These are phyloP conservation scores for Corydoras sp. DNA, from an alignment of 2,113 vertebrate genomes.

Conservation along the genomic window DNA sequence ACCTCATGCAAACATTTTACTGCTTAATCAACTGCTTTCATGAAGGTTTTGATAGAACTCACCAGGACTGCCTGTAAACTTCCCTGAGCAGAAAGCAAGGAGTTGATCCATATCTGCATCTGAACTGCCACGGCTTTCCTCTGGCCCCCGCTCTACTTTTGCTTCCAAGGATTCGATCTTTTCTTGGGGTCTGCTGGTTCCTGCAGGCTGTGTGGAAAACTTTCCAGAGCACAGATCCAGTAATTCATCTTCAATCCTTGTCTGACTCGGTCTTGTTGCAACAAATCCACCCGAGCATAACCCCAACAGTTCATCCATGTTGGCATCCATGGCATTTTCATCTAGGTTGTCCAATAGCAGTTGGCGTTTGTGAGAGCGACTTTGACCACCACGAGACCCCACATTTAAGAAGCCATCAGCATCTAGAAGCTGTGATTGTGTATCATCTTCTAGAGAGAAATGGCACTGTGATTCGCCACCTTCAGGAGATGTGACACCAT, in stretches of 20 bases:
- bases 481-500: conserved; percentile 80
- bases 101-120: conserved; percentile 76
- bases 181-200: not conserved
- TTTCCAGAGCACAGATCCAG: conserved; percentile 64
- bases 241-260: conserved; percentile 75
- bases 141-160: conserved; percentile 1
- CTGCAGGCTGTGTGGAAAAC: conserved; percentile 47
- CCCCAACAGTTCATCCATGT: conserved; percentile 90
- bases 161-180: not conserved
- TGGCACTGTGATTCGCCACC: conserved; percentile 76
- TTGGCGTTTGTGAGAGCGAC: conserved; percentile 70
- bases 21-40: too few relatives aligned
- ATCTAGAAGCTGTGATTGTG: conserved; percentile 91
- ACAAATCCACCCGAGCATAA: conserved; percentile 77
- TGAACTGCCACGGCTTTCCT: conserved; percentile 1
- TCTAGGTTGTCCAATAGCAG: conserved; percentile 84
- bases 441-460: conserved; percentile 90
- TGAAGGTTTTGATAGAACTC: conserved; percentile 21
- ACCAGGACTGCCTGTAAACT: conserved; percentile 72
- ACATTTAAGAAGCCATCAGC: conserved; percentile 88
- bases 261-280: not conserved
- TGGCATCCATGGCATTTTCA: conserved; percentile 96
- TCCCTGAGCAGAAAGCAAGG: conserved; percentile 84
- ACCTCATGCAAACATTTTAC: too few relatives aligned
- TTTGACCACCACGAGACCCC: conserved; percentile 49